Base-by-base conservation (phyloP, 2,888 invertebrate species). In the Andrena flavipes region DNA sequence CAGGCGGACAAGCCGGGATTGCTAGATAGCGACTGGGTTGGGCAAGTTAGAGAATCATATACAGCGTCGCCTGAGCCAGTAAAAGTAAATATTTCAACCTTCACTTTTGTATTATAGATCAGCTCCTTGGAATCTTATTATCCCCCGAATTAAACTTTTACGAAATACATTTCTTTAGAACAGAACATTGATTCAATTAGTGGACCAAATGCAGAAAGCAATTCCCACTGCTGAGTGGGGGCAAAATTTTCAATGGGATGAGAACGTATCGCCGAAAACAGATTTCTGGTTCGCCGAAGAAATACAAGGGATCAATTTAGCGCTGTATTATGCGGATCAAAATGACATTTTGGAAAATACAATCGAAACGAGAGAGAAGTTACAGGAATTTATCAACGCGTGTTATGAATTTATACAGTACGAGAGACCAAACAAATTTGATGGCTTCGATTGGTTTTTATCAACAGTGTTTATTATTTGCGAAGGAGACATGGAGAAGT, bases 361-460 rank as follows among this genome's bases (percentile, higher is more conserved):
- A 5, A 48, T 80, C 56, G 65, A 88, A 20, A 84, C 82, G 8
- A 89, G 90, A 54, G 74, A 89, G 7, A 85, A 91, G 73, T 88
- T 94, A 30, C 92, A 92, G 88, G 65, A 83, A 35, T 92, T 93
- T 80, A 91, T 93, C 48, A 89, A 89, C 76, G 86, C 84, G 7
- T 82, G 91, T 3, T 92, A 93, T 8, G 79, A 82, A 64, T 93
- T 91, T 68, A 92, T 94, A 76, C 90, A 90, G 8, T 92, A 91
- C 30, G 82, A 89, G 4, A 91, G 90, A 74, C 81, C 89, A 49
- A 76, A 76, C 2, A 84, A 87, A 64, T 94, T 91, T 70, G 86
- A 91, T 51, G 90, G 91, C 20, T 94, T 93, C 73, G 93, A 94
- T 72, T 94, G 94, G 94, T 94, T 94, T 77, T 80, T 93, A 23